phyloP scores from a whole-genome alignment of 1,140 invertebrate species.

The Tribolium castaneum region DNA sequence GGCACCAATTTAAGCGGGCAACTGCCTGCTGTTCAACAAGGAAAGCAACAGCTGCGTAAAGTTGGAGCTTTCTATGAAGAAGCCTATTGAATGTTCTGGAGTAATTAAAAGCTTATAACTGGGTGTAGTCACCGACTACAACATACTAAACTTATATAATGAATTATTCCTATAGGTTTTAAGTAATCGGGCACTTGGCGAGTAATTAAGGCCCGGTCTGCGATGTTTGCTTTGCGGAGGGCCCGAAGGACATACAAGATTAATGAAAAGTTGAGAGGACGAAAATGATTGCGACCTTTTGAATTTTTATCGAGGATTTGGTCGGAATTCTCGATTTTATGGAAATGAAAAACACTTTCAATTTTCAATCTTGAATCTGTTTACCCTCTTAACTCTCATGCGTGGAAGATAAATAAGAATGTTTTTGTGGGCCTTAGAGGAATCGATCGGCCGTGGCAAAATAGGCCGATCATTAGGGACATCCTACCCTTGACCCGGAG shows the following conservation, averaged over 20 bases:
- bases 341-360: slow-evolving; percentile 32
- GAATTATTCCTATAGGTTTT: slow-evolving; percentile 18
- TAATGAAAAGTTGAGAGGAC: not conserved
- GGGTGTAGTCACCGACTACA: slow-evolving; percentile 21
- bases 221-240: not conserved
- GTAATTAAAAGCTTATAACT: slow-evolving; percentile 39
- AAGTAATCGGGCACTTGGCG: slow-evolving; percentile 16
- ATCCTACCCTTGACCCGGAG: slow-evolving; percentile 30
- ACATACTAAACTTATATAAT: slow-evolving; percentile 19
- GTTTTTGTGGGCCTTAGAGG: not conserved
- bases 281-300: not conserved
- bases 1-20: not conserved
- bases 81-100: slow-evolving; percentile 32
- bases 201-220: slow-evolving; percentile 4
- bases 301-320: not conserved
- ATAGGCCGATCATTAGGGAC: slow-evolving; percentile 18
- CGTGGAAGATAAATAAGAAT: slow-evolving; percentile 18
- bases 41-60: slow-evolving; percentile 27
- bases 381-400: slow-evolving; percentile 23
- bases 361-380: slow-evolving; percentile 34
- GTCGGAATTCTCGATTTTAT: slow-evolving; percentile 11
- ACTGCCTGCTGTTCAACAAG: slow-evolving; percentile 24
- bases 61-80: slow-evolving; percentile 24
- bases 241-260: not conserved
- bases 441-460: not conserved